A percentile compares a stretch with the other conserved stretches of the same genome.
Evolutionary conservation across 30 jellyfish, hydroid and myxozoan genomes (phyloP).

Genomic region (Aurelia coerulea): DNA sequence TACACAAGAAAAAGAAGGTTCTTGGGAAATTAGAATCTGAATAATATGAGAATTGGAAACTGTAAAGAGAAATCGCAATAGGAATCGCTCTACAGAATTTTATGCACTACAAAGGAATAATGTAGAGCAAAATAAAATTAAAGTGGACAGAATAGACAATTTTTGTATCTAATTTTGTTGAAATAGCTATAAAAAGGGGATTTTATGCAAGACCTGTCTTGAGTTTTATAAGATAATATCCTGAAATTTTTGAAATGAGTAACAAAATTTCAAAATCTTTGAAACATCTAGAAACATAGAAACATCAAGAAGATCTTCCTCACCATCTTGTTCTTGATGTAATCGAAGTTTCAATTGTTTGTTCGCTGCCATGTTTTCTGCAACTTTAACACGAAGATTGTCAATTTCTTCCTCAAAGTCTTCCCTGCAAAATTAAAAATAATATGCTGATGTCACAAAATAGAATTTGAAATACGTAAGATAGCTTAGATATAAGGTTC

Average conservation of each 20-base stretch:
- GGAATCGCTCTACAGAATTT: background rate
- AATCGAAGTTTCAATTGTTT: constrained; percentile 56
- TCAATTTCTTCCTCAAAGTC: constrained; percentile 81
- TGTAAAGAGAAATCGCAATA: background rate
- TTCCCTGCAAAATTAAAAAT: constrained; percentile 41
- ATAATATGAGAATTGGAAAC: background rate
- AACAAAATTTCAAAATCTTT: too few species aligned
- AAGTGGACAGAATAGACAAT: too few species aligned
- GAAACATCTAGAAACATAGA: too few species aligned
- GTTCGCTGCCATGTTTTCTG: constrained; percentile 40
- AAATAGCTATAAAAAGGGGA: too few species aligned
- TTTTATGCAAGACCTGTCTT: too few species aligned
- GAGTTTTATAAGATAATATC: too few species aligned
- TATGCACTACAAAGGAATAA: background rate
- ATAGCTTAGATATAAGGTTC: background rate
- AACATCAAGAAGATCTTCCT: background rate
- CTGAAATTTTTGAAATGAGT: too few species aligned
- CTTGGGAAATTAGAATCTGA: background rate
- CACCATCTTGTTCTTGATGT: constrained; percentile 45
- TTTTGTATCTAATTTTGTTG: too few species aligned
- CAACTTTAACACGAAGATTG: constrained; percentile 69
- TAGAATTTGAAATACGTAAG: background rate
- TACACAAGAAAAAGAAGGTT: background rate
- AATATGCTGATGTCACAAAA: background rate
- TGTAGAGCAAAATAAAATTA: too few species aligned